A percentile compares a stretch with the other conserved stretches of the same genome.
phyloP scores from a whole-genome alignment of 1,140 invertebrate species.

The Apis dorsata region DNA sequence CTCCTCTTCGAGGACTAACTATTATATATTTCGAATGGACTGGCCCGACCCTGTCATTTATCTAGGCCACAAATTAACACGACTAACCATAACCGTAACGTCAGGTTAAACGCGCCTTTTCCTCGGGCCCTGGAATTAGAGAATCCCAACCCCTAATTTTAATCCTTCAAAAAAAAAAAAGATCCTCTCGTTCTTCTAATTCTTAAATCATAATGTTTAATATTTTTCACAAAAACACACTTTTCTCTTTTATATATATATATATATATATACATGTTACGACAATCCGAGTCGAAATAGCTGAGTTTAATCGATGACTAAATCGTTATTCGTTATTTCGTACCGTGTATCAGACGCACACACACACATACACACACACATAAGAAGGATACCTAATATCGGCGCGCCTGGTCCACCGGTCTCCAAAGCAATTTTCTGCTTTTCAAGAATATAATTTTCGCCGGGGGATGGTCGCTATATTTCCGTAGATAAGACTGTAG shows the following conservation, averaged over 20 bases:
- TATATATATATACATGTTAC: no score
- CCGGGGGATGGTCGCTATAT: constrained; percentile 66
- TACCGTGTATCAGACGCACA: not conserved
- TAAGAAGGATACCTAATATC: constrained; percentile 32
- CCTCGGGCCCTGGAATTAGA: constrained; percentile 48
- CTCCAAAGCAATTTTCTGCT: constrained; percentile 76
- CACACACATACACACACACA: no score
- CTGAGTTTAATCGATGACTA: not conserved
- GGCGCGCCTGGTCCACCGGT: not conserved
- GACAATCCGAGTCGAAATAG: not conserved
- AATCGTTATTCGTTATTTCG: not conserved
- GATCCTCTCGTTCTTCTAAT: not conserved
- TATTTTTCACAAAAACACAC: not conserved
- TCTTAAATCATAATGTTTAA: not conserved
- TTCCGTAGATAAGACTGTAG: constrained; percentile 75
- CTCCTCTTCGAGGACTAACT: constrained; percentile 46
- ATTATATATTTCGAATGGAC: constrained; percentile 58
- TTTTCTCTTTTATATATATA: not conserved
- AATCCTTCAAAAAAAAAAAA: constrained; percentile 40
- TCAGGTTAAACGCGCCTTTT: constrained; percentile 40
- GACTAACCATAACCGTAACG: constrained; percentile 57
- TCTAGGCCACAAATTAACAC: constrained; percentile 54
- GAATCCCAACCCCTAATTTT: constrained; percentile 39
- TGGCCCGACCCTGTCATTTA: constrained; percentile 58
- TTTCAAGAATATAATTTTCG: constrained; percentile 79